Base-by-base conservation (phyloP, 2,888 invertebrate genomes). In the Crematogaster levior region DNA sequence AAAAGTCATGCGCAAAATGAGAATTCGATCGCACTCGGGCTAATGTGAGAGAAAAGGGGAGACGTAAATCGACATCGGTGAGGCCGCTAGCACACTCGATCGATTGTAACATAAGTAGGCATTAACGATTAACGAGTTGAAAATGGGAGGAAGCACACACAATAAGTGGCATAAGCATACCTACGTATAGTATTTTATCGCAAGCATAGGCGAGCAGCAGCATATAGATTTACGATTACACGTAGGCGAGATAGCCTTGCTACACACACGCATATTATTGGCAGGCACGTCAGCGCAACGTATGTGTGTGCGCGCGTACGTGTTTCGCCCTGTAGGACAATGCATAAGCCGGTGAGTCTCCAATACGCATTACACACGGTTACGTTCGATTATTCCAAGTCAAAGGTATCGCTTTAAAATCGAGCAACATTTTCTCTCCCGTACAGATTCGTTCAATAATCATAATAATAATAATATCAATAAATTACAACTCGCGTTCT, bases 71-170 rank as follows among this genome's bases (percentile, higher is more conserved):
- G 60, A 60, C 12, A 27, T 68, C 37, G 58, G 83, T 63, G 79
- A 81, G 7, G 34, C 86, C 90, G 91, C 91, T 88, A 90, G 92
- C 92, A 92, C 92, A 92, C 93, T 93, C 92, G 90, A 90, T 88
- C 86, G 92, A 92, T 87, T 88, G 89, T 90, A 90, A 90, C 87
- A 81, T 88, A 89, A 81, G 83, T 88, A 87, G 84, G 79, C 86
- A 82, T 87, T 83, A 86, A 85, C 84, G 86, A 85, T 85, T 82
- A 88, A 88, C 73, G 80, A 84, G 82, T 68, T 53, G 82, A 82
- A 83, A 84, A 72, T 80, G 81, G 66, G 81, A 80, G 73, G 43
- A 37, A 61, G 75, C 72, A 65, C 68, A 77, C n/a, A 61, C 63
- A 75, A 86, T 83, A 90, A 89, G 75, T 85, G 86, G 84, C 85